phyloP scores from a whole-genome alignment of 2,113 vertebrate genomes.

The Oxygymnocypris stewartii region DNA sequence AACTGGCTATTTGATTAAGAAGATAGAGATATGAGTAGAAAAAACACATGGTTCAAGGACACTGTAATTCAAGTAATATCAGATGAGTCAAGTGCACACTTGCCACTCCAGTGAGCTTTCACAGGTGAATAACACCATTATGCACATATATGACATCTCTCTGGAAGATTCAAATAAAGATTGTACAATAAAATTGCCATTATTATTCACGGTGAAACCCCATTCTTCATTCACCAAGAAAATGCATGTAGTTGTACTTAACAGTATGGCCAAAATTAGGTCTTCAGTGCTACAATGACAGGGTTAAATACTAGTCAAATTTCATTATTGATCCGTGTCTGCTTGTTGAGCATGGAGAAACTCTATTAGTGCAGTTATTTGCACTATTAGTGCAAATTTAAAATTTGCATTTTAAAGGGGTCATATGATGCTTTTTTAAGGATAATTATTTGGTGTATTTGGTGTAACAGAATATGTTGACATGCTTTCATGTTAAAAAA shows the following conservation, averaged over 20 bases:
- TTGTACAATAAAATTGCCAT: not conserved
- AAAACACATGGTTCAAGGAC: not conserved
- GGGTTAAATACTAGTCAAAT: not conserved
- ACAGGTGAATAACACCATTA: constrained; percentile 6
- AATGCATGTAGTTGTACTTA: not conserved
- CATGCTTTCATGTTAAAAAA: no score
- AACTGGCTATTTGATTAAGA: not conserved
- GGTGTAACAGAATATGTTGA: no score
- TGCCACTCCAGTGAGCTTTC: constrained; percentile 15
- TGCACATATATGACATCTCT: not conserved
- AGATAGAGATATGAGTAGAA: not conserved
- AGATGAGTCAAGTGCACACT: constrained; percentile 17
- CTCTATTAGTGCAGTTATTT: not conserved
- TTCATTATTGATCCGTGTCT: not conserved
- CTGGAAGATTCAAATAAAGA: not conserved
- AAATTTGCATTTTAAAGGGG: not conserved
- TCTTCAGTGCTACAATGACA: not conserved
- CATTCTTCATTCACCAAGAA: not conserved
- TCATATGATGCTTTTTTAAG: no score
- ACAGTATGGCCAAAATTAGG: not conserved
- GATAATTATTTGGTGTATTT: no score
- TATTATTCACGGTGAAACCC: not conserved
- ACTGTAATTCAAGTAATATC: not conserved
- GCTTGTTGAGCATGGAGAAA: not conserved
- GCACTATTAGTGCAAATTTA: no score